Evolutionary conservation across 2,113 vertebrate genomes (phyloP).

Genomic region (Elaphurus davidianus): DNA sequence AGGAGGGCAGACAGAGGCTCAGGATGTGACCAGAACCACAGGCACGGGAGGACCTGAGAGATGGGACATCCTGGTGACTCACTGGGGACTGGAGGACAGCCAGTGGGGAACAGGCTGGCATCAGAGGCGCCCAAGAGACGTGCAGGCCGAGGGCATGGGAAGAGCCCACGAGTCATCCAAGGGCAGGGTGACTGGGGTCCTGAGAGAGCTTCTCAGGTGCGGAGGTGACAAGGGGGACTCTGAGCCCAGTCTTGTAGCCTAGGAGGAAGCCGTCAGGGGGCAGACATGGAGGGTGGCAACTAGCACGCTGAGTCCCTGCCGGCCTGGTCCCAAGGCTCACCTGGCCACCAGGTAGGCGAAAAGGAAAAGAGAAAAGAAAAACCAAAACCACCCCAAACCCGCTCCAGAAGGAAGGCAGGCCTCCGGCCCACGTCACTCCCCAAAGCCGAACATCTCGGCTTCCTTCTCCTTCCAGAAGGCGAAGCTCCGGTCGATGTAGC

Average conservation of each 20-base stretch:
- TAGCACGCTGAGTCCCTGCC: rapidly evolving
- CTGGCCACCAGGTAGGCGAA: background rate
- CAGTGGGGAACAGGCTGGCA: background rate
- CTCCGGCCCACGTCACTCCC: constrained; percentile 70
- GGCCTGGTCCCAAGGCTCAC: background rate
- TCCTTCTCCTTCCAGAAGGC: constrained; percentile 99
- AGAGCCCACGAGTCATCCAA: rapidly evolving
- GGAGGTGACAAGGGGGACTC: background rate
- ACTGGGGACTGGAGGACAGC: background rate
- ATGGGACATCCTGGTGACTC: background rate
- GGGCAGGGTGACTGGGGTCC: rapidly evolving
- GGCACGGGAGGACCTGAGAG: rapidly evolving
- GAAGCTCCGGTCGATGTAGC: constrained; percentile 95
- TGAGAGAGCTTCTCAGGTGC: rapidly evolving
- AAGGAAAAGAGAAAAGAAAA: background rate
- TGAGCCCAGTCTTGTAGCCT: background rate
- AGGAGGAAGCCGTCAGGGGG: background rate
- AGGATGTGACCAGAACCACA: rapidly evolving
- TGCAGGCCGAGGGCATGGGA: rapidly evolving
- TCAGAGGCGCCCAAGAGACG: rapidly evolving
- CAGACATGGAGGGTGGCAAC: rapidly evolving
- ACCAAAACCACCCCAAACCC: rapidly evolving
- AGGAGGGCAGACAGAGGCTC: background rate
- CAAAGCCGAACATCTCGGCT: constrained; percentile 93
- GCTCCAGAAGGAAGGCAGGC: background rate